Conservation (phyloP, 2,797 vertebrate species). For the Channa striata region DNA sequence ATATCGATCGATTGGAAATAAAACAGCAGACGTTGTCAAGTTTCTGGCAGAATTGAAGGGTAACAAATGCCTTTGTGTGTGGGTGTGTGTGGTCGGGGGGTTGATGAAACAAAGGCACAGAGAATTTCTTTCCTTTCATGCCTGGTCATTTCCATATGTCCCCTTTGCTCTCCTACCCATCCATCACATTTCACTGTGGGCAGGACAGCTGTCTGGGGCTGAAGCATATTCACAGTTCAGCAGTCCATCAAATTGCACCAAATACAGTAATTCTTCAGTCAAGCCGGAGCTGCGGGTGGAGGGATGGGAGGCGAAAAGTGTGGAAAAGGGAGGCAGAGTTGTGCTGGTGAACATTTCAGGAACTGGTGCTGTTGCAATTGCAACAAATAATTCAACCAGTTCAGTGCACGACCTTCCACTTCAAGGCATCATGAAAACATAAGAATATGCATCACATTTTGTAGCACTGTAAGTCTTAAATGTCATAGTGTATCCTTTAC, state of each 20-base stretch:
- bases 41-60: background rate
- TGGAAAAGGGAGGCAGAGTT: conserved; percentile 44
- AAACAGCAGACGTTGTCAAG: conserved; percentile 4
- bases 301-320: conserved; percentile 27
- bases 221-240: conserved; percentile 85
- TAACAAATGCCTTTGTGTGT: background rate
- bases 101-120: conserved; percentile 62
- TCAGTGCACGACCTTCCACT: too few species aligned
- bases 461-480: too few species aligned
- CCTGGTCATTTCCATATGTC: conserved; percentile 83
- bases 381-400: background rate
- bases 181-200: conserved; percentile 83
- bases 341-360: conserved; percentile 36
- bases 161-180: conserved; percentile 73
- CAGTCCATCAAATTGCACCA: conserved; percentile 86
- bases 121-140: conserved; percentile 60
- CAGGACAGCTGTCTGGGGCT: conserved; percentile 80
- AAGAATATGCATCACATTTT: too few species aligned
- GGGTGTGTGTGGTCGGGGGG: conserved; percentile 42
- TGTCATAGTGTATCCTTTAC: too few species aligned
- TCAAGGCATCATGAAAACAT: too few species aligned
- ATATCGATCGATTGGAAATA: conserved; percentile 19
- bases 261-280: conserved; percentile 80
- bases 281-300: conserved; percentile 53
- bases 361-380: conserved; percentile 42